Evolutionary conservation across 2,888 invertebrate species (phyloP).

Genomic region (Platycnemis pennipes): DNA sequence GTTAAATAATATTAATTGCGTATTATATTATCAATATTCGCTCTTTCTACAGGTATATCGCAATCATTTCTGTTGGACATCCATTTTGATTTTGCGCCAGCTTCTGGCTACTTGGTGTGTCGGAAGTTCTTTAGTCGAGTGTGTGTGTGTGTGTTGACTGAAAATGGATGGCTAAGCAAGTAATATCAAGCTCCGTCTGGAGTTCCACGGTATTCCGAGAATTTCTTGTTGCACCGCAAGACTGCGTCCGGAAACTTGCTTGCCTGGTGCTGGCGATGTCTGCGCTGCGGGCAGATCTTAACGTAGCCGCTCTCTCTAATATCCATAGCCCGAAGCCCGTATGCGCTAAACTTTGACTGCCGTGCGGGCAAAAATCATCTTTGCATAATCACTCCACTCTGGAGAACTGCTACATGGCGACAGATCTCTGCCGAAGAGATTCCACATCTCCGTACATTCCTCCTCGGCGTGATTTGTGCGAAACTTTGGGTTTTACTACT

Average conservation of each 20-base stretch:
- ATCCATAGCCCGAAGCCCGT: slow-evolving; percentile 5
- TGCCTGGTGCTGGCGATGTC: not conserved
- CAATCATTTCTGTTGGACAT: too few relatives aligned
- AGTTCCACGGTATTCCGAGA: not conserved
- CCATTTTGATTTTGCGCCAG: too few relatives aligned
- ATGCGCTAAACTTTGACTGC: not conserved
- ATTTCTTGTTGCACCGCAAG: not conserved
- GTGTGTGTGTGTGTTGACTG: not conserved
- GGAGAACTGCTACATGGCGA: not conserved
- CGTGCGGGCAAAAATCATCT: slow-evolving; percentile 20
- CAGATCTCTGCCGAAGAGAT: slow-evolving; percentile 48
- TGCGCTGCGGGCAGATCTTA: not conserved
- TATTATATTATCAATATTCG: too few relatives aligned
- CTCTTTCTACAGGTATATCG: too few relatives aligned
- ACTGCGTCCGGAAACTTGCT: slow-evolving; percentile 13
- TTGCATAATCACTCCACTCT: slow-evolving; percentile 39
- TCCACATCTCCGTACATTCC: not conserved
- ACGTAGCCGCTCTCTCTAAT: not conserved
- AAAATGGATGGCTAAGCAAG: not conserved
- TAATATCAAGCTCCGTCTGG: not conserved
- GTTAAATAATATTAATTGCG: too few relatives aligned
- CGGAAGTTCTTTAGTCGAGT: too few relatives aligned
- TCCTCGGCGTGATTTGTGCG: not conserved
- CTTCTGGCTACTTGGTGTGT: too few relatives aligned
- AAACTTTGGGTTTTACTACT: not conserved